These are phyloP conservation scores for Drosophila aff. DNA, from an alignment of 1,140 invertebrate species.

Conservation along the genomic window DNA sequence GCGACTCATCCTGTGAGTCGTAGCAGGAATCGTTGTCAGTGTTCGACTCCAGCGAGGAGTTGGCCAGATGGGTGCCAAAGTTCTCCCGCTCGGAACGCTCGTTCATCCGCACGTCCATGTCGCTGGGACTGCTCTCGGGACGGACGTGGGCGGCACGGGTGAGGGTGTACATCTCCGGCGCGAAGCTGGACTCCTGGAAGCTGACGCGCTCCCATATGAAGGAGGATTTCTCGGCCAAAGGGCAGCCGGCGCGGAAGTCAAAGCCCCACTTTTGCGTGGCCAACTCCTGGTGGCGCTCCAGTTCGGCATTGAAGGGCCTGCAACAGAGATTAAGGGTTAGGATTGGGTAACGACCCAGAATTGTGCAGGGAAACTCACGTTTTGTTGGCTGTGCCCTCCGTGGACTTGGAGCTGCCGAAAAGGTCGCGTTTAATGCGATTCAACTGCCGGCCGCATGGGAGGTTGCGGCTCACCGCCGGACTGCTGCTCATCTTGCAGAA, in stretches of 20 bases:
- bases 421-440: slow-evolving; percentile 82
- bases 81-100: slow-evolving; percentile 82
- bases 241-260: slow-evolving; percentile 76
- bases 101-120: slow-evolving; percentile 70
- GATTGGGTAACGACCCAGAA: background rate
- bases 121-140: slow-evolving; percentile 37
- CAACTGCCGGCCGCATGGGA: slow-evolving; percentile 68
- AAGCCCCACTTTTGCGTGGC: slow-evolving; percentile 83
- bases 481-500: slow-evolving; percentile 74
- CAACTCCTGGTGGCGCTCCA: slow-evolving; percentile 74
- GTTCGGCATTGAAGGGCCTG: slow-evolving; percentile 66
- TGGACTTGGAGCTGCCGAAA: slow-evolving; percentile 59
- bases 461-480: slow-evolving; percentile 63
- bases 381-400: slow-evolving; percentile 52
- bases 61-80: slow-evolving; percentile 42
- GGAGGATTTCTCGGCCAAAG: slow-evolving; percentile 56
- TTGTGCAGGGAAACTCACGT: slow-evolving; percentile 55
- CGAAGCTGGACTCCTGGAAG: slow-evolving; percentile 68
- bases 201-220: slow-evolving; percentile 82
- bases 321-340: background rate
- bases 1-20: slow-evolving; percentile 70
- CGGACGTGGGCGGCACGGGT: slow-evolving; percentile 82
- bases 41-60: slow-evolving; percentile 64
- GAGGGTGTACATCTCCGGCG: slow-evolving; percentile 81
- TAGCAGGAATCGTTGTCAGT: slow-evolving; percentile 72